A percentile compares a stretch with the other conserved stretches of the same genome.
Evolutionary conservation across 2,797 vertebrate genomes (phyloP).

Genomic region (Platalea minor): DNA sequence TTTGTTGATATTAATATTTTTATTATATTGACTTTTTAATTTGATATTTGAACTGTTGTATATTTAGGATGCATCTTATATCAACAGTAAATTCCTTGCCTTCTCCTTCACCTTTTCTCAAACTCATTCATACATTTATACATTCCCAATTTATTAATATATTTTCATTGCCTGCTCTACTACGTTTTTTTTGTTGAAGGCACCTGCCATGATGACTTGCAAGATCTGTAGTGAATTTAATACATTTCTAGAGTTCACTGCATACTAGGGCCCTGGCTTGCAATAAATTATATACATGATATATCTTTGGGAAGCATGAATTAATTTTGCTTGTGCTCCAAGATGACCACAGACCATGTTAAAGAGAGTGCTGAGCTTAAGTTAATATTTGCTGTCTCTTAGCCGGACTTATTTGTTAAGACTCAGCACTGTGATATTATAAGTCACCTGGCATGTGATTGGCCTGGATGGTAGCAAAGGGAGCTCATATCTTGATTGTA

Average conservation of each 20-base stretch:
- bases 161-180: background rate
- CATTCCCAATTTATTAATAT: background rate
- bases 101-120: background rate
- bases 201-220: background rate
- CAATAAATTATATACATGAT: background rate
- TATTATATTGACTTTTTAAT: background rate
- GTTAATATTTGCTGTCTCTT: background rate
- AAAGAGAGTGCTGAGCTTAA: background rate
- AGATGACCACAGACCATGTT: background rate
- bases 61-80: background rate
- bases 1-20: background rate
- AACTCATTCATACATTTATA: background rate
- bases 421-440: background rate
- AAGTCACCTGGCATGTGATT: background rate
- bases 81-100: background rate
- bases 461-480: background rate
- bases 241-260: background rate
- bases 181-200: background rate
- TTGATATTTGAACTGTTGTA: background rate
- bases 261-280: background rate
- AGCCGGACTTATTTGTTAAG: background rate
- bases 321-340: background rate
- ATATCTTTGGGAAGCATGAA: background rate
- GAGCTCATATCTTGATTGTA: background rate
- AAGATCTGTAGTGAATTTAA: background rate